Evolutionary conservation across 2,888 invertebrate species (phyloP).

Genomic region (Altica lythri): DNA sequence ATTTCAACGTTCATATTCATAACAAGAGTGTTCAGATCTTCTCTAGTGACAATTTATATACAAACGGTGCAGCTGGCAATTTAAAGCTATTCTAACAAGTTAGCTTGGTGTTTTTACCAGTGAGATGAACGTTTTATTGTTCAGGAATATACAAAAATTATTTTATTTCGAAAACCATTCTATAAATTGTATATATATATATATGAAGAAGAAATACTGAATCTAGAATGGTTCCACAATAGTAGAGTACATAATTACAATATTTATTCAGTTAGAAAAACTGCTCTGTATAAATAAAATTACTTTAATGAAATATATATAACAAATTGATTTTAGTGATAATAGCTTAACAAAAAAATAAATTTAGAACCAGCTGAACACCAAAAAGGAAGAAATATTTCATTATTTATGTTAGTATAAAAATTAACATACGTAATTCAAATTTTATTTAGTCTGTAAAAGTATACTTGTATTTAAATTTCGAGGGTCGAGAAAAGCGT

Average conservation of each 20-base stretch:
- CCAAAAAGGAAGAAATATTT: no score
- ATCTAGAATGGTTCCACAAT: conserved; percentile 27
- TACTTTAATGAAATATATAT: not conserved
- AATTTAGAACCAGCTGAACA: no score
- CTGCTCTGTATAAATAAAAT: conserved; percentile 34
- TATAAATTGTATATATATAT: conserved; percentile 16
- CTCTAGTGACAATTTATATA: no score
- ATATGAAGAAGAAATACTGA: conserved; percentile 20
- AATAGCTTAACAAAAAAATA: no score
- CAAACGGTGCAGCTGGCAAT: conserved; percentile 50
- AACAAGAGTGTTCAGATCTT: no score
- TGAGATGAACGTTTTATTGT: conserved; percentile 50
- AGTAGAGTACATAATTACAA: conserved; percentile 17
- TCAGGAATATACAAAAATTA: conserved; percentile 49
- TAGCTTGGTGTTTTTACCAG: conserved; percentile 57
- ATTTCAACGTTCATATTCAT: no score
- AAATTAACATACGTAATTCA: no score
- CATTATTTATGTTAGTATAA: no score
- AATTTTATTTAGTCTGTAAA: no score
- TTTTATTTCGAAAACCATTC: conserved; percentile 26
- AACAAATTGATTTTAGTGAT: no score
- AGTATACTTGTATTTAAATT: no score
- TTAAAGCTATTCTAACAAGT: conserved; percentile 52
- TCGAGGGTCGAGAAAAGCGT: no score
- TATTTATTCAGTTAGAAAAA: conserved; percentile 25